Base-by-base conservation (phyloP, 2,888 invertebrate genomes). In the Synergus japonicus region DNA sequence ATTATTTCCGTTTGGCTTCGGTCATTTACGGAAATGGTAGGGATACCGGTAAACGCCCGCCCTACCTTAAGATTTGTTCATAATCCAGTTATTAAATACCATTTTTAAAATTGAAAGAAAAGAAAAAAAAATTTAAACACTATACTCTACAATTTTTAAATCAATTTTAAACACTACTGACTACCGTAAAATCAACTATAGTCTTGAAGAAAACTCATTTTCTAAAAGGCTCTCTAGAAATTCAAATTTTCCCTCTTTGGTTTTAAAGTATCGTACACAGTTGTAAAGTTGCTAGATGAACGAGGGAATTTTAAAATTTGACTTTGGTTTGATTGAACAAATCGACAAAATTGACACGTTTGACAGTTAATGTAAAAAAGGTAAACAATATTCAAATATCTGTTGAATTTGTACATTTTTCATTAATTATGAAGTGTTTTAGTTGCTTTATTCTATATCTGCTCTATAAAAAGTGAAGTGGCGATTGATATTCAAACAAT, bases 1-100 rank as follows among this genome's bases (percentile, higher is more conserved):
- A 90, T 89, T 87, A 86, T 88, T 88, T 87, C 88, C 87, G 86
- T 84, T 54, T 9, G 9, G n/a, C 15, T 49, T 73, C 73, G 37
- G 73, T 54, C 73, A 73, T 54, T 37, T 73, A 54, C 54, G 73
- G n/a, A 54, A 73, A n/a, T 54, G 49, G 73, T 29, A 54, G 54
- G 49, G 73, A 73, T 69, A 15, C 54, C 54, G 73, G 54, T 73
- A 54, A 73, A 73, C 73, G 73, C 54, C 73, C 73, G 73, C 73
- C 73, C 54, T 54, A n/a, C 15, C 10, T 73, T n/a, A 54, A 15
- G 54, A 12, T n/a, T 18, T 29, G 73, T 73, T 73, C 49, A 60
- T 22, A 22, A 22, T 10, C 22, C 22, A 60, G 22, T 9, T 8
- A 10, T 46, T 46, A 0, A 7, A 46, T 12, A 46, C 5, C 37